Evolutionary conservation across 2,113 vertebrate genomes (phyloP), one percentile per base, ranked within the genome.

Genomic region (Pomatostomus ruficeps): DNA sequence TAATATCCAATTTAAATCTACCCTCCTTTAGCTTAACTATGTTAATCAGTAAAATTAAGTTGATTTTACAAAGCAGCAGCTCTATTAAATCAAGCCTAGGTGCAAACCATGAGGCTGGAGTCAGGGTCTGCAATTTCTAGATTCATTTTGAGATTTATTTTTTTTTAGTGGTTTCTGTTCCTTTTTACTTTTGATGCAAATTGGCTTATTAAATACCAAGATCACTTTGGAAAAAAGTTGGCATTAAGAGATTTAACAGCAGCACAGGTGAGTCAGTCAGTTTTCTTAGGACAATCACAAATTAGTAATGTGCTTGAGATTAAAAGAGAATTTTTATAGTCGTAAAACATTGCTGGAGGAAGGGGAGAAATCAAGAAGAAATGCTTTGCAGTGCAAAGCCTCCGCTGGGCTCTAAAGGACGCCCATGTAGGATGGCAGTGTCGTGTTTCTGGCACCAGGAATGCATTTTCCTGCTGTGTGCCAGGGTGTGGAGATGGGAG

Each of bases 381-480:
- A 63, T 3, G 11, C 12, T 78, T 54, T 40, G 48, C 48, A 23
- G 12, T 0, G 1, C 1, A 1, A 78, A 83, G 46, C 35, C 38
- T 77, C 36, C 0, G 0, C 35, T 22, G n/a, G 36, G 35, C 40
- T 77, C 35, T 7, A 48, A 72, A 89, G n/a, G 31, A 52, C 7
- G 1, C 63, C 83, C 36, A 26, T 38, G 88, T 6, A 33, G 65
- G 73, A 86, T 52, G 73, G 68, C 57, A 81, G 52, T 52, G 74
- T 58, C 5, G 0, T 45, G 51, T 88, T 95, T 65, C 79, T 83
- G 55, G 75, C 78, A 86, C n/a, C 35, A 67, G 63, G 59, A 42
- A 28, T 13, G 54, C 40, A 0, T 36, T 91, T 74, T 81, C 38
- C 81, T 85, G 49, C 65, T 38, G 14, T 16, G 31, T 57, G 46